A percentile compares a stretch with the other conserved stretches of the same genome.
Evolutionary conservation across 2,113 vertebrate genomes (phyloP).

Genomic region (Thalassoma bifasciatum): DNA sequence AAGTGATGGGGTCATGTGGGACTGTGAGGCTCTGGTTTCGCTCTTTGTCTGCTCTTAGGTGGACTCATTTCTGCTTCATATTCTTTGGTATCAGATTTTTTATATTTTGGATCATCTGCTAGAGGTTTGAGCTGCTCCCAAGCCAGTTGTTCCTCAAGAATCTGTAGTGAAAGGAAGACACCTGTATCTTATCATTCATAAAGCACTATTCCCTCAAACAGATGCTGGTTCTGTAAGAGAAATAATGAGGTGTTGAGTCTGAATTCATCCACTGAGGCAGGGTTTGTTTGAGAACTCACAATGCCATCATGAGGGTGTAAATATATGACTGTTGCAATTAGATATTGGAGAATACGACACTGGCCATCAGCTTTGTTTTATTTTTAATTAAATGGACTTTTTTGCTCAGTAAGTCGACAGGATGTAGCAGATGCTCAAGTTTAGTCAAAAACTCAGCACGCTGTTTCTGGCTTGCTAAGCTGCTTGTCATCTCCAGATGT

Average conservation of each 20-base stretch:
- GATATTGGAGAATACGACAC: neutral
- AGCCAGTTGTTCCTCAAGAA: neutral
- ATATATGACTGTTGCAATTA: constrained; percentile 3
- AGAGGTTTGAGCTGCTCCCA: no score
- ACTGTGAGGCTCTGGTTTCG: no score
- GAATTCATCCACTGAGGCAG: neutral
- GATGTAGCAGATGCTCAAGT: constrained; percentile 40
- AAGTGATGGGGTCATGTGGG: neutral
- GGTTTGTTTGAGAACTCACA: neutral
- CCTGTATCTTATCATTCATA: neutral
- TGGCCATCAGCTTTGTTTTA: constrained; percentile 4
- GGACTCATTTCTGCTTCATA: no score
- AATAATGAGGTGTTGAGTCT: neutral
- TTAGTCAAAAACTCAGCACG: constrained; percentile 50
- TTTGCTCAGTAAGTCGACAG: constrained; percentile 13
- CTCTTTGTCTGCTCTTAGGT: no score
- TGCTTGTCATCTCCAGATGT: constrained; percentile 62
- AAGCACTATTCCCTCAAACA: neutral
- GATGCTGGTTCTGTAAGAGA: neutral
- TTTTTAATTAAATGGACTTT: constrained; percentile 3
- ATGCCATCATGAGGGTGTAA: neutral
- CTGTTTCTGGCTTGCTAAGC: constrained; percentile 46
- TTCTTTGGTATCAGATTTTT: no score
- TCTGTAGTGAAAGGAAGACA: neutral
- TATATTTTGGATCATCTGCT: no score